Base-by-base conservation (phyloP, 2,888 invertebrate genomes). In the Lysandra coridon region DNA sequence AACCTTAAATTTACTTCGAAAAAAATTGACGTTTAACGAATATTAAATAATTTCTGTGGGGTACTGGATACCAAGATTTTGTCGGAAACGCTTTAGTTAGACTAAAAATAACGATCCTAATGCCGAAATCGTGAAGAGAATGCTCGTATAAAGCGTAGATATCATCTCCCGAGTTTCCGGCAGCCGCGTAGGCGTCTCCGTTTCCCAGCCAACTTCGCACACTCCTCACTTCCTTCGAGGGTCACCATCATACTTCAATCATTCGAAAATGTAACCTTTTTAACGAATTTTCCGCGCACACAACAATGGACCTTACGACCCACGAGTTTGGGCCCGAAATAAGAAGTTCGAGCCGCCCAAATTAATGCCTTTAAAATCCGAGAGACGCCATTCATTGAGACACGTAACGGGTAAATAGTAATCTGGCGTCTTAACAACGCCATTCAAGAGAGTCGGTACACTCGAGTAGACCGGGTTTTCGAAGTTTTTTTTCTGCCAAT, bases 381-480 rank as follows among this genome's bases (percentile, higher is more conserved):
- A 87, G 88, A 89, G 89, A 88, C 88, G 90, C 90, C 91, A 92
- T 92, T 92, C 93, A 93, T 93, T 93, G 90, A 93, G 91, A 91
- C 89, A 91, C 92, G 90, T 93, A 93, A 93, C 93, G 93, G 93
- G 88, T 90, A 91, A 91, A 92, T 92, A 92, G 92, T 92, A 91
- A 90, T 91, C 90, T 91, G 86, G 87, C 84, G 88, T 89, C 91
- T 90, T 88, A 89, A 87, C 90, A 88, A 87, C 89, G 91, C 92
- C 93, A 92, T 93, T 93, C 93, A 92, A 91, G 87, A 89, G 86
- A 86, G 82, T 85, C 82, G 78, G 91, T 92, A 92, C 89, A 86
- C 83, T 90, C 90, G 84, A 80, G 82, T 69, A 81, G 80, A 81
- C 37, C 14, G 4, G 30, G 30, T 23, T 17, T 76, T 23, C 12